A percentile compares a stretch with the other conserved stretches of the same genome.
Evolutionary conservation across 53 echinoderm and acorn worm species (phyloP).

Genomic region (Echinarachnius parma): DNA sequence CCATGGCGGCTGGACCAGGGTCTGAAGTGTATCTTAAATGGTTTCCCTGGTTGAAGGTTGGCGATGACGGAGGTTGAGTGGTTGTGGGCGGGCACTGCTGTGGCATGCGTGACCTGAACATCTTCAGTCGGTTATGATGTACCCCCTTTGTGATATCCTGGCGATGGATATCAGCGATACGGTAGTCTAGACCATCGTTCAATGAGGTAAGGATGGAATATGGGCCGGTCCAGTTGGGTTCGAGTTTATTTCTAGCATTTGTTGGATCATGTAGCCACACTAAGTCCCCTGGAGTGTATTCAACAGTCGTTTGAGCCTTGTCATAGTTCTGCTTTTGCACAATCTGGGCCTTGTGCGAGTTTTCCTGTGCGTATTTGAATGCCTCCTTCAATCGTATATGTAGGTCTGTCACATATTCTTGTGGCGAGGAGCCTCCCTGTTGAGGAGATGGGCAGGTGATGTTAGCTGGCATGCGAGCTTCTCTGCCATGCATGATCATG

Average conservation of each 20-base stretch:
- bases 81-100: not conserved
- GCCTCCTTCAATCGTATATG: not conserved
- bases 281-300: not conserved
- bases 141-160: not conserved
- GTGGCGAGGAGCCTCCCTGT: not conserved
- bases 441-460: slow-evolving; percentile 1
- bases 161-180: slow-evolving; percentile 3
- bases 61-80: not conserved
- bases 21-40: not conserved
- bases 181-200: slow-evolving; percentile 1
- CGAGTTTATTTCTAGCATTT: slow-evolving; percentile 5
- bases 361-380: not conserved
- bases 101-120: not conserved
- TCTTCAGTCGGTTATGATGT: slow-evolving; percentile 20
- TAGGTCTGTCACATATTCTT: slow-evolving; percentile 3
- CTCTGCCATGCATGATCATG: slow-evolving; percentile 29
- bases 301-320: too few relatives aligned
- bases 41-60: not conserved
- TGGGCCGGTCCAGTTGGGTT: slow-evolving; percentile 23
- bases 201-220: slow-evolving; percentile 1
- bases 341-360: not conserved
- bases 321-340: slow-evolving; percentile 1
- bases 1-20: not conserved
- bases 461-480: slow-evolving; percentile 22
- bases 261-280: slow-evolving; percentile 24